These are phyloP conservation scores for Spheniscus humboldti DNA, from an alignment of 2,797 vertebrate species.

Conservation along the genomic window DNA sequence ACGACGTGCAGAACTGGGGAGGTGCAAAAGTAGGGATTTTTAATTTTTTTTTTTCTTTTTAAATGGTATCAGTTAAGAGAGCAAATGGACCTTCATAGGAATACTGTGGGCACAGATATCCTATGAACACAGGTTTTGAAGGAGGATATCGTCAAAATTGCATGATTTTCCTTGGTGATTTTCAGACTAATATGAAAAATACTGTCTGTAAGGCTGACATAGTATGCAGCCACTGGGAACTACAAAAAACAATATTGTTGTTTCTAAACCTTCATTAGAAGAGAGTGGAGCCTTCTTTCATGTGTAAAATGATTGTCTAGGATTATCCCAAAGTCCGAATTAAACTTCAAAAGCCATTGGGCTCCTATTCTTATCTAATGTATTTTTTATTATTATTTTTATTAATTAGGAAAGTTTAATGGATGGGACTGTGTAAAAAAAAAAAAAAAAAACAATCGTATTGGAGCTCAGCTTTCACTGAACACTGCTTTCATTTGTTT, in stretches of 20 bases:
- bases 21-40: background rate
- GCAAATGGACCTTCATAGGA: background rate
- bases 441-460: background rate
- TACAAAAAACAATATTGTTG: accelerated
- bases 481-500: background rate
- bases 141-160: background rate
- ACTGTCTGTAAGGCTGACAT: background rate
- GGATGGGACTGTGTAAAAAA: background rate
- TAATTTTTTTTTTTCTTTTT: background rate
- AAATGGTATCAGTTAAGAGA: background rate
- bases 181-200: background rate
- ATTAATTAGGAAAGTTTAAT: background rate
- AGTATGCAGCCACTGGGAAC: background rate
- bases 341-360: background rate
- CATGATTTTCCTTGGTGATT: background rate
- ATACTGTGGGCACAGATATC: too few relatives aligned
- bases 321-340: background rate
- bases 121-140: background rate
- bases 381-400: background rate
- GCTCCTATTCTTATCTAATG: background rate
- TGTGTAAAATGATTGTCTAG: background rate
- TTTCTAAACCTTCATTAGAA: background rate
- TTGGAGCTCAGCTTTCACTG: background rate
- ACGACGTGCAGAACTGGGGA: background rate
- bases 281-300: background rate